These are phyloP conservation scores for Pampus argenteus DNA, from an alignment of 2,797 vertebrate genomes.

Conservation along the genomic window DNA sequence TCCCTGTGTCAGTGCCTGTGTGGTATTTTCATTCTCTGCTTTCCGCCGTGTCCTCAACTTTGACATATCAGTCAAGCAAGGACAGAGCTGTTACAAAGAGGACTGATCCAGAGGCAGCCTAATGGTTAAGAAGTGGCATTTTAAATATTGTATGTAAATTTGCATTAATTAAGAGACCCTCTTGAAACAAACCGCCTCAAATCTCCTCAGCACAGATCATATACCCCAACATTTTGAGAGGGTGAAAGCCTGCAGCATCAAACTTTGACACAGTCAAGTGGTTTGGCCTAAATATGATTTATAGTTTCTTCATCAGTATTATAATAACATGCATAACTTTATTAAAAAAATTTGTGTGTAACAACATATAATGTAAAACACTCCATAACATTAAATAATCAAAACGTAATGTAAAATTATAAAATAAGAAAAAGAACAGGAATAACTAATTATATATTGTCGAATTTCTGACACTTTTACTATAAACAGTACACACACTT, in stretches of 20 bases:
- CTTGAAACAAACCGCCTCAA: constrained; percentile 32
- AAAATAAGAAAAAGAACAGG: no score
- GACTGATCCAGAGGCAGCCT: constrained; percentile 59
- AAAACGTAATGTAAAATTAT: neutral
- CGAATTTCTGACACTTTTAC: neutral
- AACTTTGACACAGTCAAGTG: neutral
- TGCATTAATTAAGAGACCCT: constrained; percentile 53
- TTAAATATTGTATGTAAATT: constrained; percentile 73
- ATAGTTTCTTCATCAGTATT: neutral
- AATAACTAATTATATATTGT: no score
- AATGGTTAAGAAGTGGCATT: constrained; percentile 68
- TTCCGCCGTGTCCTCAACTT: constrained; percentile 77
- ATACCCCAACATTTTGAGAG: neutral
- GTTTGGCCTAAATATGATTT: neutral
- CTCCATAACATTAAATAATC: no score
- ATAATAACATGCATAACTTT: neutral
- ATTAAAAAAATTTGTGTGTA: neutral
- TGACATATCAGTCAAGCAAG: constrained; percentile 87
- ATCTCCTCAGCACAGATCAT: neutral
- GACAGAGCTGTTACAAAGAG: constrained; percentile 72
- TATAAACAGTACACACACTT: neutral
- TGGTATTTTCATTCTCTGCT: constrained; percentile 83
- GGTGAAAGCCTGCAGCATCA: neutral
- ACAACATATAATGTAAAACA: neutral
- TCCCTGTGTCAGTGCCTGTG: constrained; percentile 87